A percentile compares a stretch with the other conserved stretches of the same genome.
Evolutionary conservation across 2,797 vertebrate species (phyloP).

Genomic region (Hypotaenidia philippensis): DNA sequence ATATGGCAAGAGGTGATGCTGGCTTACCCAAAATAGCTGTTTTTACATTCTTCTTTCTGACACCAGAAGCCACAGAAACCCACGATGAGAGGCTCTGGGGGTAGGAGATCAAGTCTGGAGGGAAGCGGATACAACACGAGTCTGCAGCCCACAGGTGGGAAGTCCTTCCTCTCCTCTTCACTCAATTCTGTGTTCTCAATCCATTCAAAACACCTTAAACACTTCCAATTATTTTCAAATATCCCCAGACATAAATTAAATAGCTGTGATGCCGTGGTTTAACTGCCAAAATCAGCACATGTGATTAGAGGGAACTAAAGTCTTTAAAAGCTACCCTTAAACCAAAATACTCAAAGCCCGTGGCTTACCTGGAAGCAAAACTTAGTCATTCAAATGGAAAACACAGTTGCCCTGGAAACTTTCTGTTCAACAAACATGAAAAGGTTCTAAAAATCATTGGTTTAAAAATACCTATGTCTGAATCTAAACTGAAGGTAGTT

Average conservation of each 20-base stretch:
- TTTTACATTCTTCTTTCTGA: neutral
- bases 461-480: neutral
- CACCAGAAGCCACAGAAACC: neutral
- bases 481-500: neutral
- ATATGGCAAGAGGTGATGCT: neutral
- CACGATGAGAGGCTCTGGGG: neutral
- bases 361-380: neutral
- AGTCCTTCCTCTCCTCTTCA: neutral
- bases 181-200: neutral
- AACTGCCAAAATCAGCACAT: too few relatives aligned
- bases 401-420: neutral
- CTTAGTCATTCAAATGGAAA: neutral
- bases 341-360: neutral
- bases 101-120: neutral
- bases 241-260: neutral
- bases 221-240: neutral
- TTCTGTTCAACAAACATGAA: neutral
- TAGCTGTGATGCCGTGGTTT: neutral
- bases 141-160: neutral
- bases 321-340: neutral
- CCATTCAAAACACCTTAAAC: conserved; percentile 8
- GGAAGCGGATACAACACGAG: neutral
- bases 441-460: neutral
- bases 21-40: neutral
- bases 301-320: neutral